Percentiles rank a stretch among this genome's conserved stretches.
Conservation (phyloP, 1,140 invertebrate genomes). For the Notospermus geniculatus region DNA sequence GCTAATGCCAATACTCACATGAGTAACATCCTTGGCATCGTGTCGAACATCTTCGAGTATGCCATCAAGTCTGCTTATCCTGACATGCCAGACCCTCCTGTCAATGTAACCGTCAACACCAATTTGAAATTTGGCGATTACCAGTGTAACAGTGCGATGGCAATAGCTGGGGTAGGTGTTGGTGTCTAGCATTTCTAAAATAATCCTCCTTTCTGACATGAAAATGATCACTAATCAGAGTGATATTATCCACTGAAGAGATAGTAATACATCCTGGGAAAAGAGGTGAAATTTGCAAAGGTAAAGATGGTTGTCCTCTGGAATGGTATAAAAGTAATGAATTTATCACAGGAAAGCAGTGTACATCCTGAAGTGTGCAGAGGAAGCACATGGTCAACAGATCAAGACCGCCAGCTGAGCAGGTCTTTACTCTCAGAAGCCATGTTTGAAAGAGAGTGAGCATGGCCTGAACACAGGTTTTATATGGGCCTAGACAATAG, state of each 20-base stretch:
- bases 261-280: not conserved
- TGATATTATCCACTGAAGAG: not conserved
- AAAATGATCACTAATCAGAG: not conserved
- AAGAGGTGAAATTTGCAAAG: not conserved
- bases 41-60: slow-evolving; percentile 67
- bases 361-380: no score
- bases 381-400: no score
- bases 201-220: not conserved
- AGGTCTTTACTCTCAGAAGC: no score
- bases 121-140: slow-evolving; percentile 92
- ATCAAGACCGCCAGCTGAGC: no score
- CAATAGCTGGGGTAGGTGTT: slow-evolving; percentile 69
- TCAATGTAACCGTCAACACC: slow-evolving; percentile 69
- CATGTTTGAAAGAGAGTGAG: no score
- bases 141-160: slow-evolving; percentile 94
- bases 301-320: no score
- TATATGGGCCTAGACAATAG: no score
- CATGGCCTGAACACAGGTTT: no score
- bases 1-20: slow-evolving; percentile 40
- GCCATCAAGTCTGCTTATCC: slow-evolving; percentile 77
- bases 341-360: no score
- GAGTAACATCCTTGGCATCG: slow-evolving; percentile 59
- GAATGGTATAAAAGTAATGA: no score
- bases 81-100: slow-evolving; percentile 63
- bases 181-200: not conserved